Base-by-base conservation (phyloP, 2,888 invertebrate genomes). In the Brachylomia viminalis region DNA sequence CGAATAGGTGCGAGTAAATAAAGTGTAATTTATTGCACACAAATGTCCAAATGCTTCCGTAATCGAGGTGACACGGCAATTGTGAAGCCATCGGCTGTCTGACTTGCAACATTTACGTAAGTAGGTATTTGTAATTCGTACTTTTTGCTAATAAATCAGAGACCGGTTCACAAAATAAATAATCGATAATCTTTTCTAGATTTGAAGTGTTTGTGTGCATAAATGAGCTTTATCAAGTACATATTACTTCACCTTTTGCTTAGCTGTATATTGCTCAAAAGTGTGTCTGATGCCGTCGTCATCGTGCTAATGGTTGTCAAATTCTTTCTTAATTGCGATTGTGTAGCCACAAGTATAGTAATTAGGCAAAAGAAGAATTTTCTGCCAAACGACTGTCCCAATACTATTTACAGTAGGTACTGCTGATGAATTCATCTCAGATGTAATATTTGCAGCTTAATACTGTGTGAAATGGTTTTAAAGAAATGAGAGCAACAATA, bases 51-150 rank as follows among this genome's bases (percentile, higher is more conserved):
- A 80, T 20, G 56, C 58, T 82, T 74, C 77, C 75, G 80, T 58
- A 75, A 84, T 71, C 23, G 49, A 58, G 45, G 77, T 77, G 80
- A 80, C 80, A 75, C 59, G 59, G 68, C 68, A 61, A 52, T 13
- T 69, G 33, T 79, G 33, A 69, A 61, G 52, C 67, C 70, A 65
- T 47, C 38, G 58, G 0, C 38, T 33, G 56, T 45, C 47, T 68
- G 67, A 75, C 61, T 79, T 79, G 84, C 86, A 69, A 86, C 52
- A 68, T 83, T 77, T 30, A 42, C 10, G 42, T 42, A 10, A 17
- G 33, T n/a, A 71, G n/a, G 54, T 72, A 61, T 69, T 72, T 58
- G 47, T 66, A 67, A 59, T 69, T 69, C 45, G n/a, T n/a, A 67
- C n/a, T 33, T 79, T 67, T 70, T 68, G 20, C 64, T 65, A 59